phyloP scores from a whole-genome alignment of 2,113 vertebrate species.

The Thinocorus orbignyianus region DNA sequence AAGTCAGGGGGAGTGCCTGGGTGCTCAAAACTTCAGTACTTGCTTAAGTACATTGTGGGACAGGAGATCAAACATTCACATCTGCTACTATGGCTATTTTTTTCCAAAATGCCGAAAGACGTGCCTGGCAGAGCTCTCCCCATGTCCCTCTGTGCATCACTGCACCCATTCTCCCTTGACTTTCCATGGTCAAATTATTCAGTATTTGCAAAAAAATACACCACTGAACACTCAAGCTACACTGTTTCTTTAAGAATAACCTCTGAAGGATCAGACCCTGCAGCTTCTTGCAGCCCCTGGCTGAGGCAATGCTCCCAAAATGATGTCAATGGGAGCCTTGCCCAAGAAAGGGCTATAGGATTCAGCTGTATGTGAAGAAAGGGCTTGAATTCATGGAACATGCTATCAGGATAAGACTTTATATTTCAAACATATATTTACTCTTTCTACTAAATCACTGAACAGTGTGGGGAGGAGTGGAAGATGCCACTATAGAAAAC shows the following conservation, averaged over 20 bases:
- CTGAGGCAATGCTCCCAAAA: background rate
- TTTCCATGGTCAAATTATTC: background rate
- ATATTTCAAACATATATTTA: constrained; percentile 6
- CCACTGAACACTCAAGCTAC: background rate
- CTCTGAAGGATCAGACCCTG: background rate
- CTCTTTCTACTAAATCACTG: background rate
- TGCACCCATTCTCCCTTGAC: background rate
- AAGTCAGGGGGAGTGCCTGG: background rate
- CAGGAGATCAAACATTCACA: background rate
- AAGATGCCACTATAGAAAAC: constrained; percentile 14
- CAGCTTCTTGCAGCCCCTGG: background rate
- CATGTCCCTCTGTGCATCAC: fast-evolving
- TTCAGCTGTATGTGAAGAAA: background rate
- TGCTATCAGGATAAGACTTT: background rate
- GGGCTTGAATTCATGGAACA: background rate
- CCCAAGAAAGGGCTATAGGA: background rate
- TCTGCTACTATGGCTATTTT: background rate
- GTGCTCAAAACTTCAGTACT: background rate
- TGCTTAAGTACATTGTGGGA: background rate
- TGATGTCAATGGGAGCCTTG: background rate
- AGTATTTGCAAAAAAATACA: background rate
- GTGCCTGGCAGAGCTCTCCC: background rate
- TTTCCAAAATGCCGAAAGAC: background rate
- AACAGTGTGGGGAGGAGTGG: background rate
- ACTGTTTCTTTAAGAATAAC: background rate